Conservation (phyloP, 2,888 invertebrate genomes). For the Deilephila porcellus region DNA sequence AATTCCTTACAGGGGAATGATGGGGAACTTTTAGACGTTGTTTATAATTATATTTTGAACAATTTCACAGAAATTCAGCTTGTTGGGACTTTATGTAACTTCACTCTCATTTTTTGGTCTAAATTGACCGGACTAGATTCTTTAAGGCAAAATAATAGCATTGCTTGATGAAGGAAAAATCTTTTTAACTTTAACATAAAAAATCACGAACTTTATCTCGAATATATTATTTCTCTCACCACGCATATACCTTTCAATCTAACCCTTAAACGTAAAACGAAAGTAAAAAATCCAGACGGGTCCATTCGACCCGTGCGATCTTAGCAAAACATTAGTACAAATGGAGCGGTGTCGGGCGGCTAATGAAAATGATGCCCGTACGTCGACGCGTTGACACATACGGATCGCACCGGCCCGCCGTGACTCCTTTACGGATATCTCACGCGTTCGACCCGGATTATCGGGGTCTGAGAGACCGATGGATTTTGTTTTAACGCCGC, state of each 20-base stretch:
- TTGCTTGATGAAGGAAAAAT: too few species aligned
- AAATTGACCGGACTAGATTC: too few species aligned
- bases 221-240: not conserved
- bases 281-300: constrained; percentile 36
- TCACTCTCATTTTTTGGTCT: too few species aligned
- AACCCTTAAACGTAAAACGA: constrained; percentile 23
- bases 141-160: too few species aligned
- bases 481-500: constrained; percentile 38
- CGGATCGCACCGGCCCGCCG: constrained; percentile 53
- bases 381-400: constrained; percentile 62
- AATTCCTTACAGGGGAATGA: too few species aligned
- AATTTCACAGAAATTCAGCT: too few species aligned
- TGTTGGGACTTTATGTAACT: too few species aligned
- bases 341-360: constrained; percentile 58
- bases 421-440: constrained; percentile 49
- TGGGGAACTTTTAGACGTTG: too few species aligned
- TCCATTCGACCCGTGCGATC: constrained; percentile 46
- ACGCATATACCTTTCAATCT: not conserved
- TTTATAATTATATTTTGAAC: too few species aligned
- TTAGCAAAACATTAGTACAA: constrained; percentile 68
- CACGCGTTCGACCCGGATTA: constrained; percentile 51
- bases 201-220: too few species aligned
- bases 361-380: constrained; percentile 73
- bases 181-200: too few species aligned
- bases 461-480: constrained; percentile 50